A percentile compares a stretch with the other conserved stretches of the same genome.
Evolutionary conservation across 1,140 invertebrate genomes (phyloP).

Genomic region (Tyrophagus putrescentiae): DNA sequence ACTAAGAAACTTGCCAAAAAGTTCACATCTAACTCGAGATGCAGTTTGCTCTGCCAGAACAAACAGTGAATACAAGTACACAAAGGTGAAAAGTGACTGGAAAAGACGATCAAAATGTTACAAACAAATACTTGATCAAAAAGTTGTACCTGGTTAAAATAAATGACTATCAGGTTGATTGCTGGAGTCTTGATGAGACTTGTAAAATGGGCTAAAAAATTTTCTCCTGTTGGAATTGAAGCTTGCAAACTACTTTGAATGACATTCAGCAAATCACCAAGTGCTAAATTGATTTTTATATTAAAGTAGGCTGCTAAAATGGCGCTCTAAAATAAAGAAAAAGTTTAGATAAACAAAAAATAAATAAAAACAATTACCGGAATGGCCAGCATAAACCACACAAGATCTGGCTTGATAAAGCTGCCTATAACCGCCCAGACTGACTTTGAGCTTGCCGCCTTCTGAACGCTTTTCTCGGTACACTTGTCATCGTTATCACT

Average conservation of each 20-base stretch:
- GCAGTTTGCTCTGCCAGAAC: conserved; percentile 73
- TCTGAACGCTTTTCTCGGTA: background rate
- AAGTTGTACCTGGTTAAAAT: conserved; percentile 47
- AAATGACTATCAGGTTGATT: conserved; percentile 46
- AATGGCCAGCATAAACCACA: conserved; percentile 10
- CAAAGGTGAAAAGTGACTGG: conserved; percentile 68
- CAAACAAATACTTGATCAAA: conserved; percentile 7
- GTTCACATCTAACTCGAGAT: conserved; percentile 53
- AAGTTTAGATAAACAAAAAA: background rate
- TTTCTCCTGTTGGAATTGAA: conserved; percentile 31
- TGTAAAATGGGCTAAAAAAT: conserved; percentile 36
- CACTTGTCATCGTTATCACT: background rate
- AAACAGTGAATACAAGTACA: conserved; percentile 70
- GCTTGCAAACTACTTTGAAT: conserved; percentile 31
- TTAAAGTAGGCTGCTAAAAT: conserved; percentile 60
- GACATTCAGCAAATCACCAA: conserved; percentile 61
- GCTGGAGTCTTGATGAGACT: conserved; percentile 49
- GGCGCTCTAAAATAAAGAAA: conserved; percentile 47
- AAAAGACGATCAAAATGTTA: conserved; percentile 29
- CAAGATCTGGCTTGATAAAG: conserved; percentile 6
- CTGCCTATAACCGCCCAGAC: background rate
- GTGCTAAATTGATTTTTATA: conserved; percentile 57
- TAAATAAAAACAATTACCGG: background rate
- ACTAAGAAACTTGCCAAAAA: conserved; percentile 65
- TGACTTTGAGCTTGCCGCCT: background rate